Base-by-base conservation (phyloP, 2,888 invertebrate genomes). In the Cryptocephalus moraei region DNA sequence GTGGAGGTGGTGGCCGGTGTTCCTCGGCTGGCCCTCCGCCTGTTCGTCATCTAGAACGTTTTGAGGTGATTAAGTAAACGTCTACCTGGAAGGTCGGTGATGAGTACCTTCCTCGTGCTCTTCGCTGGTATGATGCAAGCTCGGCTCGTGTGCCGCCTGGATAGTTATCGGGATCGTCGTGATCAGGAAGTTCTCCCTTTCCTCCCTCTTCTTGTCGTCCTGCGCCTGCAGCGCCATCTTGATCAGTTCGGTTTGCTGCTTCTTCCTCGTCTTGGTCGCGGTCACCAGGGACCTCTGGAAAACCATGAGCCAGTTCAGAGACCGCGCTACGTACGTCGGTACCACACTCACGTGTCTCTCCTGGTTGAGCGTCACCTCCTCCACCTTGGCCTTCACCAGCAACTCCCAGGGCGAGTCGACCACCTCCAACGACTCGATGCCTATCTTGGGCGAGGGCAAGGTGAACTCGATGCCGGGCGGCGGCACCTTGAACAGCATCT, bases 321-420 rank as follows among this genome's bases (percentile, higher is more conserved):
- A 22, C 22, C 22, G 22, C 3, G 6, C 22, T 2, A 22, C 22
- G 6, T 4, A 6, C 22, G 22, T 6, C 6, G 2, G 6, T 6
- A 6, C 41, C 9, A 13, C 45, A 73, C 81, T 78, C 75, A 91
- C 91, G 72, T 92, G 91, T 71, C 94, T 84, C 66, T 97, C 97
- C 73, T 99, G 96, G 71, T 95, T 96, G 46, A 99, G 81, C 0
- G 96, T 94, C 62, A 99, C 93, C 74, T 99, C 97, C 79, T 99
- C 95, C 48, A 99, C 95, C 73, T 97, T 97, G 13, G 94, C 94
- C 72, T 96, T 96, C 48, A 93, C 91, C 65, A 93, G 89, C 1
- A 97, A 92, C 77, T 91, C 91, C 99, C 99, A 99, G 0, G 99
- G 97, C 9, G 99, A 96, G 74, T 99, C 99, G 0, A 96, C 91